Evolutionary conservation across 1,140 invertebrate species (phyloP).

Genomic region (Monomorium pharaonis): DNA sequence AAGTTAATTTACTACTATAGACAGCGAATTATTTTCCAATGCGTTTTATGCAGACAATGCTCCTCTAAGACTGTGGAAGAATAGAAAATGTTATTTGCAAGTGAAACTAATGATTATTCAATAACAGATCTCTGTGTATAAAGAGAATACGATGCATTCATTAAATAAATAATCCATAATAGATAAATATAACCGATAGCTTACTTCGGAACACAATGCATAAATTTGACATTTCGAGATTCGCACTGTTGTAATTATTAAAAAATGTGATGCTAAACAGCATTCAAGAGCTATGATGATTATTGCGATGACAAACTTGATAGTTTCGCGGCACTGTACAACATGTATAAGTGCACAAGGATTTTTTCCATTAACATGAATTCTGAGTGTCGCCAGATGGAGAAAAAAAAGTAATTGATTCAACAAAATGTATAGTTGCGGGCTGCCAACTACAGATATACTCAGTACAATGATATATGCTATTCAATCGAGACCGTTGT

Average conservation of each 20-base stretch:
- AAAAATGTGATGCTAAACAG: constrained; percentile 38
- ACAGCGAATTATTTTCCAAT: background rate
- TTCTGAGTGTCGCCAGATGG: too few relatives aligned
- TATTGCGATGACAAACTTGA: constrained; percentile 28
- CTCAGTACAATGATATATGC: too few relatives aligned
- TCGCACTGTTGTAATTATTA: constrained; percentile 7
- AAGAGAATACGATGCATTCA: background rate
- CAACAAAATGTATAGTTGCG: too few relatives aligned
- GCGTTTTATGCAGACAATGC: background rate
- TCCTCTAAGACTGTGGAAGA: background rate
- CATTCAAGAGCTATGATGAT: constrained; percentile 47
- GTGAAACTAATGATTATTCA: constrained; percentile 11
- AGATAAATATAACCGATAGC: background rate
- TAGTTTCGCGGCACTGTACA: constrained; percentile 24
- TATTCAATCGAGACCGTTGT: too few relatives aligned
- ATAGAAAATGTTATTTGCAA: constrained; percentile 14
- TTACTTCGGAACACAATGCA: background rate
- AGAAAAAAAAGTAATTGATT: too few relatives aligned
- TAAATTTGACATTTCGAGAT: constrained; percentile 21
- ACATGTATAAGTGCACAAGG: constrained; percentile 4
- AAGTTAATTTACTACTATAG: background rate
- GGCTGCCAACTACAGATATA: too few relatives aligned
- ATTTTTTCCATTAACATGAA: too few relatives aligned
- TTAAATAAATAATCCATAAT: constrained; percentile 6
- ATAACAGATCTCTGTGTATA: background rate